These are phyloP conservation scores for Andrena flavipes DNA, from an alignment of 2,888 invertebrate species.

Conservation along the genomic window DNA sequence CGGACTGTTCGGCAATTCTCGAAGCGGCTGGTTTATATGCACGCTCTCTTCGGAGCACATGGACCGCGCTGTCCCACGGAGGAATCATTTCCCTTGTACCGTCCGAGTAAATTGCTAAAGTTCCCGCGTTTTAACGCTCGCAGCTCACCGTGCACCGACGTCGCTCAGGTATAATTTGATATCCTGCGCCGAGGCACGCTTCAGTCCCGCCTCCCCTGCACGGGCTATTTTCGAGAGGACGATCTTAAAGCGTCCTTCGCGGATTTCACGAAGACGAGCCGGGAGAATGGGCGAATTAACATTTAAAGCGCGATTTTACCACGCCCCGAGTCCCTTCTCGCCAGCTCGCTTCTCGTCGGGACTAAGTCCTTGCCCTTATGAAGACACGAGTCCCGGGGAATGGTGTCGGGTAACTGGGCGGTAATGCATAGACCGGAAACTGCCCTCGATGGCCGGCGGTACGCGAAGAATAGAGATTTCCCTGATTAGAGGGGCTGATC, in stretches of 20 bases:
- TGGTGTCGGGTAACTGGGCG: neutral
- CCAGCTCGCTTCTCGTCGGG: neutral
- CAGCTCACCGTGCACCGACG: slow-evolving; percentile 53
- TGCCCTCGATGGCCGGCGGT: slow-evolving; percentile 26
- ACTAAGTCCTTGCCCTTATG: slow-evolving; percentile 8
- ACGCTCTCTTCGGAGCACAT: neutral
- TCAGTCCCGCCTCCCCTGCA: slow-evolving; percentile 14
- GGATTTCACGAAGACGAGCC: slow-evolving; percentile 55
- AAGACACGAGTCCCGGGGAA: slow-evolving; percentile 35
- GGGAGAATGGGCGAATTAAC: slow-evolving; percentile 77
- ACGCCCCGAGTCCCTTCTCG: slow-evolving; percentile 11
- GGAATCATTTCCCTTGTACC: slow-evolving; percentile 59
- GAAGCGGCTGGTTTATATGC: neutral
- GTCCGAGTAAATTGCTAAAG: slow-evolving; percentile 74
- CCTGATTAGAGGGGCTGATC: slow-evolving; percentile 52
- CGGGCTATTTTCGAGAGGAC: slow-evolving; percentile 47
- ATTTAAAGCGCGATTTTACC: slow-evolving; percentile 76
- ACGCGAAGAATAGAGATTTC: slow-evolving; percentile 58
- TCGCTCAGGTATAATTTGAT: slow-evolving; percentile 67
- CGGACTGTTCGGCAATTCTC: neutral
- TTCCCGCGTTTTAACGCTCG: slow-evolving; percentile 66
- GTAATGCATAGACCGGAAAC: slow-evolving; percentile 33
- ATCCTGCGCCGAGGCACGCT: slow-evolving; percentile 56
- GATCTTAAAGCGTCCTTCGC: slow-evolving; percentile 47
- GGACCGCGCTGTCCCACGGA: slow-evolving; percentile 13